Percentiles rank a stretch among this genome's conserved stretches.
These are phyloP conservation scores for Spheniscus mendiculus DNA, from an alignment of 2,113 vertebrate species.

Conservation along the genomic window DNA sequence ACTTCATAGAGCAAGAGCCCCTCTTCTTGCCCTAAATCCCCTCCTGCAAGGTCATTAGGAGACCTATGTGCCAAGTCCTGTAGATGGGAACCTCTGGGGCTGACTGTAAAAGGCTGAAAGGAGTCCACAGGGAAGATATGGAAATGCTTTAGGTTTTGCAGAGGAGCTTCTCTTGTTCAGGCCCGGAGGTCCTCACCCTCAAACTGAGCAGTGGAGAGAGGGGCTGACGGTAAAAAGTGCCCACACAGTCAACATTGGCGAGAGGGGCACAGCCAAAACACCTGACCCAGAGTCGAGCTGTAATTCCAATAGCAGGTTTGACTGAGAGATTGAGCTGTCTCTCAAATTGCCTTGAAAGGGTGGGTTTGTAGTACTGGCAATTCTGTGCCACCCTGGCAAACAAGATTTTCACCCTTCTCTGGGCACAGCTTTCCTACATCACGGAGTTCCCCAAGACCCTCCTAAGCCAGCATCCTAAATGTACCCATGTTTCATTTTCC, in stretches of 20 bases:
- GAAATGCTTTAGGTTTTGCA: not conserved
- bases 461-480: not conserved
- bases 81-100: not conserved
- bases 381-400: not conserved
- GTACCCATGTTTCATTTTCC: not conserved
- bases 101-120: not conserved
- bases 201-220: not conserved
- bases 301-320: not conserved
- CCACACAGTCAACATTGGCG: not conserved
- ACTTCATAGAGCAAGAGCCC: not conserved
- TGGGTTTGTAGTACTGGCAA: not conserved
- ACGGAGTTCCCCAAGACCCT: not conserved
- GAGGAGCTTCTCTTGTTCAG: not conserved
- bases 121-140: not conserved
- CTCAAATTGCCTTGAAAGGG: not conserved
- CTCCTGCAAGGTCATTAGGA: not conserved
- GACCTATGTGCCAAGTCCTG: not conserved
- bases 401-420: not conserved
- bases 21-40: not conserved
- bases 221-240: not conserved
- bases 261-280: not conserved
- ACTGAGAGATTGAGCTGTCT: not conserved
- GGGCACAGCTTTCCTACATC: not conserved
- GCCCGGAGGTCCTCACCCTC: not conserved
- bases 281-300: fast-evolving